Conservation (phyloP, 2,113 vertebrate species). For the Micronycteris hirsuta region DNA sequence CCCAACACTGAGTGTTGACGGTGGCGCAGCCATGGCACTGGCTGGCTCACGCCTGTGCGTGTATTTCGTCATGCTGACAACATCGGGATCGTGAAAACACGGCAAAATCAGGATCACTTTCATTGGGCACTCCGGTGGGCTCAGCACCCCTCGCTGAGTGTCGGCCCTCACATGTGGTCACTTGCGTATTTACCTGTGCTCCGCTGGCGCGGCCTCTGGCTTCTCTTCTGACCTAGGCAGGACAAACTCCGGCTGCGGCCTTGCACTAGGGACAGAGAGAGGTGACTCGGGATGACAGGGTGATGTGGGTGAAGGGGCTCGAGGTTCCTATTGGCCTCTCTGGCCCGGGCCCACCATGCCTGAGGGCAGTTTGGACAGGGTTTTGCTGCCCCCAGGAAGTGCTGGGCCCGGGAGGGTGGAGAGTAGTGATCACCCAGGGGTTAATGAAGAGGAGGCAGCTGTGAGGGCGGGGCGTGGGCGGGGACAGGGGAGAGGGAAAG, state of each 20-base stretch:
- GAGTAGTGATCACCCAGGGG: no score
- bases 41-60: neutral
- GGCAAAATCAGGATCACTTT: neutral
- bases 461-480: neutral
- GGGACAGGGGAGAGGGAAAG: neutral
- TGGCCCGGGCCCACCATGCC: rapidly evolving
- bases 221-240: conserved; percentile 79
- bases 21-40: neutral
- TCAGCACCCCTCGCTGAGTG: neutral
- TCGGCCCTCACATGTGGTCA: rapidly evolving
- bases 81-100: neutral
- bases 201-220: conserved; percentile 68
- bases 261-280: conserved; percentile 26
- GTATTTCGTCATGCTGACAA: neutral
- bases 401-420: no score
- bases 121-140: rapidly evolving
- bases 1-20: neutral
- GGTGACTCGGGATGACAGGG: neutral
- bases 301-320: neutral
- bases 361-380: no score
- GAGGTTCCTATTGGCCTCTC: neutral
- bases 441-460: neutral
- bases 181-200: neutral
- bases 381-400: neutral
- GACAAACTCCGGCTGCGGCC: conserved; percentile 41